Base-by-base conservation (phyloP, 2,888 invertebrate genomes). In the Aphelenchoides bicaudatus region DNA sequence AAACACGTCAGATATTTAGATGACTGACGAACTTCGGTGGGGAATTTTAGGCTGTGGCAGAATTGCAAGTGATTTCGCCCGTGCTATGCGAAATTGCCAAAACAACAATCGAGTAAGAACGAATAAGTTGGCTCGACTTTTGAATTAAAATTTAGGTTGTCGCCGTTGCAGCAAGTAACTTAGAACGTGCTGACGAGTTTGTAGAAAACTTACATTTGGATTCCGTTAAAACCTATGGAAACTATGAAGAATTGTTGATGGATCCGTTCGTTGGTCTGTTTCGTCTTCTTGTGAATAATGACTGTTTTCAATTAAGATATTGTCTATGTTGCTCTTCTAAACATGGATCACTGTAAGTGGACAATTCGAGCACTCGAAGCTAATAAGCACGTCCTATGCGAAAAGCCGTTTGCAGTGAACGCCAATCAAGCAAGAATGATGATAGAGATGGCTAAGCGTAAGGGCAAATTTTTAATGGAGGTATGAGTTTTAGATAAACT, bases 331-430 rank as follows among this genome's bases (percentile, higher is more conserved):
- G 91, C 90, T 3, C 83, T 85, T 0, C 80, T 91, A 23, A 87
- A 89, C 80, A 84, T 87, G 0, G 84, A 86, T 64, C 92, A 93
- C 80, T 86, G 85, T 65, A 83, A 85, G 37, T 81, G 88, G 2
- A 82, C 85, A 0, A 86, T 87, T 78, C 74, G 88, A 57, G 88
- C 88, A 85, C 81, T 93, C 25, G 85, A 87, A 62, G 83, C 86
- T 73, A 88, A 89, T 0, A 92, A 92, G 79, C 87, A 89, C 74
- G 87, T 93, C 1, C 82, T 93, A 1, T 90, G 91, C 79, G 92
- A 93, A 80, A 93, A 92, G 80, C 90, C 92, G 0, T 81, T 92
- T 61, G 87, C 88, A 50, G 81, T 91, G 81, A 90, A 89, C 79
- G 82, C 83, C 46, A 87, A 87, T 71, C 87, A 91, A 80, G 84